These are phyloP conservation scores for Antechinus flavipes DNA, from an alignment of 2,113 vertebrate species.

Conservation along the genomic window DNA sequence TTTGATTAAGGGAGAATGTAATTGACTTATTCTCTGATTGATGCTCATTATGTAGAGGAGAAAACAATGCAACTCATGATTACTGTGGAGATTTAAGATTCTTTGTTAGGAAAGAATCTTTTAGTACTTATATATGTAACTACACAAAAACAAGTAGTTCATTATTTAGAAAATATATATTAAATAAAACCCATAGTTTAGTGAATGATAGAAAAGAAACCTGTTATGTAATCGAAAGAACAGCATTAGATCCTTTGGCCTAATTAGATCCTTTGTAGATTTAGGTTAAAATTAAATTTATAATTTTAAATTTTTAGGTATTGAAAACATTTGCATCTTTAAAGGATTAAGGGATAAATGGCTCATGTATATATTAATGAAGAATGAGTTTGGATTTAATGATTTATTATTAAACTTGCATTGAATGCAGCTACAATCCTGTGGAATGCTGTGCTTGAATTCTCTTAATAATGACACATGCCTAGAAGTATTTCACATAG, in stretches of 20 bases:
- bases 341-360: neutral
- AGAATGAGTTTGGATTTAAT: neutral
- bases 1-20: neutral
- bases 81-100: neutral
- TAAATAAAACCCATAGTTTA: constrained; percentile 39
- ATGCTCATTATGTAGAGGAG: neutral
- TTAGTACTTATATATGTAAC: constrained; percentile 6
- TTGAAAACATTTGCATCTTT: constrained; percentile 5
- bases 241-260: constrained; percentile 17
- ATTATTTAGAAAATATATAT: constrained; percentile 39
- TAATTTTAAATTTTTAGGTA: neutral
- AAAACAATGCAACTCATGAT: neutral
- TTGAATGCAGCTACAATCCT: neutral
- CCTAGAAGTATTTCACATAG: neutral
- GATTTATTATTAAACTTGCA: neutral
- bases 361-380: neutral
- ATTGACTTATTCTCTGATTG: constrained; percentile 41
- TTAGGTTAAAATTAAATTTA: constrained; percentile 8
- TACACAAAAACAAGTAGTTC: neutral
- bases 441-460: neutral
- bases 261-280: neutral
- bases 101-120: constrained; percentile 45
- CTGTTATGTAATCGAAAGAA: constrained; percentile 20
- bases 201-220: neutral
- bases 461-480: neutral